Conservation (phyloP, 2,797 vertebrate genomes). For the Trematocara caparti region DNA sequence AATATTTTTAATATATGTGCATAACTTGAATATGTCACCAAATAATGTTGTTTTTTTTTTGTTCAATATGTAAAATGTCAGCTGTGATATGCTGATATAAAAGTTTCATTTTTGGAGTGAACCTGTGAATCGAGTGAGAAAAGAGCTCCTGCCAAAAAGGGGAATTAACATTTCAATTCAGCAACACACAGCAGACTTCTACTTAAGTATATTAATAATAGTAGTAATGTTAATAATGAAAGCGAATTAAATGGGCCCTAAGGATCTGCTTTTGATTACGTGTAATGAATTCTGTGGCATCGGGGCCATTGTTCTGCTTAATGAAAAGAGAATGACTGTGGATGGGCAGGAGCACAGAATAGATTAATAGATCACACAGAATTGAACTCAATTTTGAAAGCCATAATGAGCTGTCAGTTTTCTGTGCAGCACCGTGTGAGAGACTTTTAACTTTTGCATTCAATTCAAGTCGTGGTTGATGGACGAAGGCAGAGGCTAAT, state of each 20-base stretch:
- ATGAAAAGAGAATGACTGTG: conserved; percentile 60
- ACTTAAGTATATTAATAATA: conserved; percentile 67
- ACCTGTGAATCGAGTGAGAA: background rate
- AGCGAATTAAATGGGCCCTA: conserved; percentile 64
- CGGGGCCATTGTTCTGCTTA: conserved; percentile 68
- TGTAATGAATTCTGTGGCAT: conserved; percentile 68
- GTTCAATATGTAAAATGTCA: background rate
- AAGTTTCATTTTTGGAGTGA: background rate
- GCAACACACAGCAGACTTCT: conserved; percentile 16
- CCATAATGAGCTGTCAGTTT: conserved; percentile 73
- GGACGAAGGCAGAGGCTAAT: conserved; percentile 4
- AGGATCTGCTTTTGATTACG: conserved; percentile 66
- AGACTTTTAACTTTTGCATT: conserved; percentile 9
- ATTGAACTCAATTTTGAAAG: conserved; percentile 68
- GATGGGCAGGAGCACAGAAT: conserved; percentile 44
- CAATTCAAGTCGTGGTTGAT: background rate
- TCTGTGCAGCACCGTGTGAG: conserved; percentile 3
- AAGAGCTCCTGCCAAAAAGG: conserved; percentile 8
- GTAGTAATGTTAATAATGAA: conserved; percentile 73
- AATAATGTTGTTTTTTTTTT: background rate
- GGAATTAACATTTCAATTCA: conserved; percentile 52
- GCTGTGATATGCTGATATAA: background rate
- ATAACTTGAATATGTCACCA: background rate
- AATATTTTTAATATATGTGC: background rate
- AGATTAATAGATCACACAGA: conserved; percentile 74